phyloP scores from a whole-genome alignment of 2,113 vertebrate species.

The Gopherus flavomarginatus region DNA sequence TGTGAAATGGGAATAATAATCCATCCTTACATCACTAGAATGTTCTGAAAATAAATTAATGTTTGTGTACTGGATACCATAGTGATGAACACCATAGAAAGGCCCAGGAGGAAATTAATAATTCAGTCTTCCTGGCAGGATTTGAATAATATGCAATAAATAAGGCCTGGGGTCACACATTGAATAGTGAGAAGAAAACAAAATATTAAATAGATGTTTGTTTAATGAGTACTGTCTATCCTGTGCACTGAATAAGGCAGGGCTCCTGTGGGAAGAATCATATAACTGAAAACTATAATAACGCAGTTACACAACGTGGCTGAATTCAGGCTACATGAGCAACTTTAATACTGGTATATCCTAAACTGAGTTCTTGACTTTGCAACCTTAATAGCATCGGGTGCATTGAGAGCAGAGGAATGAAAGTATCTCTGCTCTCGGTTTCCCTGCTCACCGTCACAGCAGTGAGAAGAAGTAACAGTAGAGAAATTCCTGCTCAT shows the following conservation, averaged over 20 bases:
- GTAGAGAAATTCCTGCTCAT: too few relatives aligned
- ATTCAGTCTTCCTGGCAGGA: neutral
- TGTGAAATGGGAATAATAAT: neutral
- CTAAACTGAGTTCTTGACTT: neutral
- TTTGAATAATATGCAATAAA: neutral
- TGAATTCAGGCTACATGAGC: neutral
- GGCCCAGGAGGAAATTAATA: neutral
- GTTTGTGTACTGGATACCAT: neutral
- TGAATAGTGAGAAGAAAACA: neutral
- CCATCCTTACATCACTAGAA: neutral
- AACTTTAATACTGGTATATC: neutral
- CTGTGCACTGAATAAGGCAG: neutral
- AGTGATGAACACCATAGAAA: neutral
- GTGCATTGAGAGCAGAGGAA: neutral
- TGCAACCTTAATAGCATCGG: neutral
- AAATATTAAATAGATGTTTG: neutral
- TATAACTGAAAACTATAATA: neutral
- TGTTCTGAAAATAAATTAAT: neutral
- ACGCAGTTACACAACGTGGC: neutral
- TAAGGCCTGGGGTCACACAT: neutral
- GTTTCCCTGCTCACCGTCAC: too few relatives aligned
- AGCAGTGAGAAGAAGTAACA: too few relatives aligned
- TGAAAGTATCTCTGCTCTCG: too few relatives aligned
- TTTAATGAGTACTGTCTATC: fast-evolving
- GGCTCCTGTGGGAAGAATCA: neutral